These are phyloP conservation scores for Scortum barcoo DNA, from an alignment of 2,113 vertebrate species.

Conservation along the genomic window DNA sequence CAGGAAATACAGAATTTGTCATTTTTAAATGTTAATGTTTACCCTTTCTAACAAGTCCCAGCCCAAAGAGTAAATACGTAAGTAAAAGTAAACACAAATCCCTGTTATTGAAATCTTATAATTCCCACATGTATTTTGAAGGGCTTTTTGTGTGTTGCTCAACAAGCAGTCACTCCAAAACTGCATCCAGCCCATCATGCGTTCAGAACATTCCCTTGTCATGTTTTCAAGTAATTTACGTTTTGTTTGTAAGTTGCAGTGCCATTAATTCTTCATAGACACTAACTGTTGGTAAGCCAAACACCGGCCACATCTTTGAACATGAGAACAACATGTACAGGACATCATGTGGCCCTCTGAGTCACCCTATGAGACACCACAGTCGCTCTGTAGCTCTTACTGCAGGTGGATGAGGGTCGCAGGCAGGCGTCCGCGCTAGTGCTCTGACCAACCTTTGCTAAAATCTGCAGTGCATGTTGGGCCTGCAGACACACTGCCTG, in stretches of 20 bases:
- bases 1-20: neutral
- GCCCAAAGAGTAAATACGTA: too few relatives aligned
- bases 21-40: neutral
- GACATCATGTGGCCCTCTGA: neutral
- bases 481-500: conserved; percentile 45
- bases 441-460: conserved; percentile 40
- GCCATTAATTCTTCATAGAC: neutral
- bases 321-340: neutral
- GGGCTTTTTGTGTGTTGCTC: neutral
- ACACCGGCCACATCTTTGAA: too few relatives aligned
- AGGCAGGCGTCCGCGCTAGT: neutral
- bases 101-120: neutral
- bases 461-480: conserved; percentile 61
- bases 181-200: neutral
- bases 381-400: neutral
- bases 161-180: neutral
- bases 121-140: neutral
- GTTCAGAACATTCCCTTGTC: neutral
- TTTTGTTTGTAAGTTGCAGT: neutral
- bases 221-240: neutral
- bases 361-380: neutral
- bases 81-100: neutral
- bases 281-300: neutral
- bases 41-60: neutral
- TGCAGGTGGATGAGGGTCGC: conserved; percentile 39